Evolutionary conservation across 53 echinoderm and acorn worm genomes (phyloP), one percentile per base, ranked within the genome.

Genomic region (Glandiceps talaboti): DNA sequence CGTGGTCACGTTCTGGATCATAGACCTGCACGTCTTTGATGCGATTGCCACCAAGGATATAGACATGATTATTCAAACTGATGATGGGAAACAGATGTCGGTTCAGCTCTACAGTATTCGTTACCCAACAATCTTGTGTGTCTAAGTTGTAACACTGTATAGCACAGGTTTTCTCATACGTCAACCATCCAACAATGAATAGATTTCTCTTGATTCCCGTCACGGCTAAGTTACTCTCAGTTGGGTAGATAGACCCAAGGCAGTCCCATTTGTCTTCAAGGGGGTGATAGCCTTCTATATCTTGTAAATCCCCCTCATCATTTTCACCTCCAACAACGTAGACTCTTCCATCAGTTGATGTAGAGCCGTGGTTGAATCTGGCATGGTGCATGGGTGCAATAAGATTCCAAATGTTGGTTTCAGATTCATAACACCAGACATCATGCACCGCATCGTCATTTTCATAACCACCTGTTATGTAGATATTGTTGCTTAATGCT

Each of bases 301-400:
- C 88, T 10, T 83, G 87, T 27, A 93, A n/a, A 27, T 85, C 73
- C 26, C 28, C 76, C 25, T 83, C 84, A 31, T 82, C 84, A 30
- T 90, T 86, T 81, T 93, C 93, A 30, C 93, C 93, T 25, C 90
- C 90, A 25, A 93, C 80, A 10, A 93, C 90, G 31, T 86, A 93
- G 14, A 93, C 30, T 30, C 76, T 81, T 29, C 88, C 86, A 30
- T 93, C 88, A 14, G 85, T 31, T 31, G 79, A 79, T 0, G 78
- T 84, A 0, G 90, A 88, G 12, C 90, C 77, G 80, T 93, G 93
- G 80, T 93, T 93, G 77, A 90, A 93, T 1, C 93, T 79, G 0
- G 93, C 83, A 1, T 81, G 33, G 25, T 82, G 81, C 28, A 93
- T 76, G 25, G 73, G 72, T 1, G 75, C 27, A 20, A 88, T 76